These are phyloP conservation scores for Scolopax mira DNA, from an alignment of 2,113 vertebrate genomes.

Conservation along the genomic window DNA sequence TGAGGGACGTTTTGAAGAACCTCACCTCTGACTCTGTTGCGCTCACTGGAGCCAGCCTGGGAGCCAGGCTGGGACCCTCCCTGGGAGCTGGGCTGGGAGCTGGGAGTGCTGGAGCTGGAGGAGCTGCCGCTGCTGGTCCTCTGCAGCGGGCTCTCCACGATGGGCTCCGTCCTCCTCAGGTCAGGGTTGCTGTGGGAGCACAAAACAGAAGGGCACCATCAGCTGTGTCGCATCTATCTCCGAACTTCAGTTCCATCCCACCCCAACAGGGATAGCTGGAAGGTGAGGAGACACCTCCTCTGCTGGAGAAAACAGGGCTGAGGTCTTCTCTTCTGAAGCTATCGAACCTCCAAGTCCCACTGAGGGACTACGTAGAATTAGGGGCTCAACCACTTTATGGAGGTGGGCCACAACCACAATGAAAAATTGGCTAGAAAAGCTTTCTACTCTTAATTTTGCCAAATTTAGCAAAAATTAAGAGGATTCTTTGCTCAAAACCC, in stretches of 20 bases:
- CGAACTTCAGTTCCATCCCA: background rate
- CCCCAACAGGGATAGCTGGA: background rate
- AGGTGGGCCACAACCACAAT: background rate
- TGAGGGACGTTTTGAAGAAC: background rate
- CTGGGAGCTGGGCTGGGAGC: slow-evolving; percentile 88
- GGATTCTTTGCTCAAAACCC: background rate
- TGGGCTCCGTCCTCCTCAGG: slow-evolving; percentile 85
- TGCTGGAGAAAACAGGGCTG: background rate
- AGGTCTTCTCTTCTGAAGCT: background rate
- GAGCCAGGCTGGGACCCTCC: slow-evolving; percentile 87
- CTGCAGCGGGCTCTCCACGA: slow-evolving; percentile 88
- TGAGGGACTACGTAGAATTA: background rate
- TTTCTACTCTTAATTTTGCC: background rate
- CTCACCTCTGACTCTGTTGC: slow-evolving; percentile 89
- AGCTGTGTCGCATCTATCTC: background rate
- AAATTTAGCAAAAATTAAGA: background rate
- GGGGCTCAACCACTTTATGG: background rate
- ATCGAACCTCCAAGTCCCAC: background rate
- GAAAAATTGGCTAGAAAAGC: background rate
- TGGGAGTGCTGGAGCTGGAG: slow-evolving; percentile 96
- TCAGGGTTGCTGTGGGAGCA: slow-evolving; percentile 87
- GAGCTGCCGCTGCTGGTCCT: slow-evolving; percentile 96
- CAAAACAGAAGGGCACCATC: background rate
- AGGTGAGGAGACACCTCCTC: background rate
- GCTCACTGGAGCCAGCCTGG: slow-evolving; percentile 87